Conservation (phyloP, 2,888 invertebrate genomes). For the Spodoptera littoralis region DNA sequence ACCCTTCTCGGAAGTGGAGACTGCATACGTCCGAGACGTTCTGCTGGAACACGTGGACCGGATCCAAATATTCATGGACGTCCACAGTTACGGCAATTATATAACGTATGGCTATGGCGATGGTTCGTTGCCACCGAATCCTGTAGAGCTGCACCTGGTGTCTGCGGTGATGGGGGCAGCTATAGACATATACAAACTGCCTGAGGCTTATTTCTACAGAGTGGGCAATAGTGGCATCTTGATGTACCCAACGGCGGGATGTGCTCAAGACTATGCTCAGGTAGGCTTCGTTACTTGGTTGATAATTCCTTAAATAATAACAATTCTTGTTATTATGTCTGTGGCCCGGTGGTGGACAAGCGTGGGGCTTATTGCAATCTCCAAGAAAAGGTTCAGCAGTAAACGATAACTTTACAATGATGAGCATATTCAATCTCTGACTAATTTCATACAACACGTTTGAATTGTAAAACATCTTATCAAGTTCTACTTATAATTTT, state of each 20-base stretch:
- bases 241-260: conserved; percentile 64
- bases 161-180: conserved; percentile 68
- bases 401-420: too few relatives aligned
- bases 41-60: conserved; percentile 79
- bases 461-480: too few relatives aligned
- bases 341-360: too few relatives aligned
- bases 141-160: conserved; percentile 63
- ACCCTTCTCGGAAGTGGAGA: conserved; percentile 91
- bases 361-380: too few relatives aligned
- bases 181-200: conserved; percentile 66
- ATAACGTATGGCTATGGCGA: conserved; percentile 71
- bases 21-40: conserved; percentile 41
- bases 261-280: conserved; percentile 42
- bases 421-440: too few relatives aligned
- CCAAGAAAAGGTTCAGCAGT: too few relatives aligned
- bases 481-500: too few relatives aligned
- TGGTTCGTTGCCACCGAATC: conserved; percentile 79
- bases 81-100: conserved; percentile 91
- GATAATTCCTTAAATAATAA: background rate
- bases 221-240: conserved; percentile 72
- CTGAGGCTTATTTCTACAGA: conserved; percentile 61
- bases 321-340: too few relatives aligned
- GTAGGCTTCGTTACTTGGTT: conserved; percentile 3
- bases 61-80: conserved; percentile 90
- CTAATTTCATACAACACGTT: too few relatives aligned